These are phyloP conservation scores for Genyomyrus donnyi DNA, from an alignment of 2,113 vertebrate species.

Conservation along the genomic window DNA sequence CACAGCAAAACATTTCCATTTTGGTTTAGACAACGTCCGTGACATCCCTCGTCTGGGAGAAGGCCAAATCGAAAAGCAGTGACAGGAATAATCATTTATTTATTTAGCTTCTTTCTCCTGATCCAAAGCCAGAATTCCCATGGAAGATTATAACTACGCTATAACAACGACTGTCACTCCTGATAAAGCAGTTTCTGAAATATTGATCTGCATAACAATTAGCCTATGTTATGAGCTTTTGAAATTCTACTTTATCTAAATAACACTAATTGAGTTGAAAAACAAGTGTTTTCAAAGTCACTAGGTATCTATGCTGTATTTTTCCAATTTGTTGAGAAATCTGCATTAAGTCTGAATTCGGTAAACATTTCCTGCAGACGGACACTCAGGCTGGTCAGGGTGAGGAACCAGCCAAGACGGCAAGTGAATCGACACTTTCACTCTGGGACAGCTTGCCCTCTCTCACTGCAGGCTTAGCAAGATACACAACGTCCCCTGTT, in stretches of 20 bases:
- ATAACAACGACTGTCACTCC: not conserved
- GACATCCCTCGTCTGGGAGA: not conserved
- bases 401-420: constrained; percentile 28
- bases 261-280: not conserved
- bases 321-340: constrained; percentile 33
- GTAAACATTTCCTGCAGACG: constrained; percentile 44
- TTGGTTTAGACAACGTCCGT: not conserved
- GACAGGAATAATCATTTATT: not conserved
- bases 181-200: not conserved
- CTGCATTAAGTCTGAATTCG: constrained; percentile 30
- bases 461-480: constrained; percentile 42
- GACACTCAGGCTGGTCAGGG: constrained; percentile 36
- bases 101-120: not conserved
- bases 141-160: not conserved
- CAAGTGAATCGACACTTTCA: constrained; percentile 51
- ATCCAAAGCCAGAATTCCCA: not conserved
- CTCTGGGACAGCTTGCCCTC: constrained; percentile 46
- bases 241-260: not conserved
- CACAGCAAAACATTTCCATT: not conserved
- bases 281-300: not conserved
- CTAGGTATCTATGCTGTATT: not conserved
- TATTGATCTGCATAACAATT: not conserved
- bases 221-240: not conserved
- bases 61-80: not conserved
- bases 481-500: constrained; percentile 42